phyloP scores from a whole-genome alignment of 2,888 invertebrate species.

The Habroteleia sp. region DNA sequence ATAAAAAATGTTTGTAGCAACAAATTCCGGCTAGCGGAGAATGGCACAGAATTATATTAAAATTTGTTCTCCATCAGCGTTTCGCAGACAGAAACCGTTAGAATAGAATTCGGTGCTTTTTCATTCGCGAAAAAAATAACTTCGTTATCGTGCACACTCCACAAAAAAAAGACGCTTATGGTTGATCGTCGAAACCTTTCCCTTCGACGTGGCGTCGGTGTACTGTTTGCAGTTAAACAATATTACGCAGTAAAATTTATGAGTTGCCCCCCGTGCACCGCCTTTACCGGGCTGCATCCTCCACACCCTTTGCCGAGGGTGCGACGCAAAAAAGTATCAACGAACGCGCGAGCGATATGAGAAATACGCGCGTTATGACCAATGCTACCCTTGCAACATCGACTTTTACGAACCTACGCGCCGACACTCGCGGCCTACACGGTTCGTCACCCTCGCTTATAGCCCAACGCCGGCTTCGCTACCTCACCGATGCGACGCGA shows the following conservation, averaged over 20 bases:
- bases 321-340: conserved; percentile 72
- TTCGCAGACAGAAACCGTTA: conserved; percentile 45
- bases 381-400: conserved; percentile 68
- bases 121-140: conserved; percentile 59
- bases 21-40: conserved; percentile 19
- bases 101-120: conserved; percentile 51
- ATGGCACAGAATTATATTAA: conserved; percentile 29
- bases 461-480: conserved; percentile 16
- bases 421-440: conserved; percentile 42
- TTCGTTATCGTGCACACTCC: conserved; percentile 55
- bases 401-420: conserved; percentile 65
- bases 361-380: conserved; percentile 78
- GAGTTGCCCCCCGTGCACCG: conserved; percentile 56
- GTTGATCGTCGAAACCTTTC: conserved; percentile 55
- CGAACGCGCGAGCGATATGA: conserved; percentile 74
- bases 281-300: conserved; percentile 45
- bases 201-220: conserved; percentile 69
- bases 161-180: conserved; percentile 41
- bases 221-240: conserved; percentile 80
- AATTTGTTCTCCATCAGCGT: conserved; percentile 48
- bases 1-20: conserved; percentile 29
- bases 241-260: conserved; percentile 80
- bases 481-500: conserved; percentile 31
- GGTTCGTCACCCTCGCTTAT: conserved; percentile 58
- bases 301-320: conserved; percentile 44